Evolutionary conservation across 2,797 vertebrate species (phyloP).

Genomic region (Monodelphis domestica): DNA sequence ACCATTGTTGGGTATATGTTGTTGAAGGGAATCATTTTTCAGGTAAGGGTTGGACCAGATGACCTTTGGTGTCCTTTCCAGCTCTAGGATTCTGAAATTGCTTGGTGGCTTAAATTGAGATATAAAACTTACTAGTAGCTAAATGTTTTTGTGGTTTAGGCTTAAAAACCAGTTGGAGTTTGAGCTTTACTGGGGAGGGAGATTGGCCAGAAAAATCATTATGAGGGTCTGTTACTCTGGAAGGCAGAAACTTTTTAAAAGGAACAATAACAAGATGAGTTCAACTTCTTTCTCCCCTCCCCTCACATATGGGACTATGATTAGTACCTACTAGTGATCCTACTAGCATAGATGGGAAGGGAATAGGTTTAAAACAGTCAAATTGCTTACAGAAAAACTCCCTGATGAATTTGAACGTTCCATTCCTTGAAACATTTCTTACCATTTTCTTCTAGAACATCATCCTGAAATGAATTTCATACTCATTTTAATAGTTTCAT

Average conservation of each 20-base stretch:
- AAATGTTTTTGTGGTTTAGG: neutral
- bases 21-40: neutral
- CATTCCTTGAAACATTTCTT: slow-evolving; percentile 56
- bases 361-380: slow-evolving; percentile 54
- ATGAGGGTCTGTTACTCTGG: neutral
- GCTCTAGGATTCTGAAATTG: neutral
- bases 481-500: neutral
- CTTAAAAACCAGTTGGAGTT: neutral
- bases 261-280: slow-evolving; percentile 14
- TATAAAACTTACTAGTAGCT: neutral
- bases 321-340: slow-evolving; percentile 55
- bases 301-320: neutral
- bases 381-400: slow-evolving; percentile 64
- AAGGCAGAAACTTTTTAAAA: slow-evolving; percentile 52
- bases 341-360: slow-evolving; percentile 24
- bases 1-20: neutral
- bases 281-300: neutral
- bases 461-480: slow-evolving; percentile 34
- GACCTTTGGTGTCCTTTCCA: neutral
- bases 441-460: slow-evolving; percentile 51
- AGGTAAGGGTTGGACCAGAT: neutral
- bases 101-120: neutral
- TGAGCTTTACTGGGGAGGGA: neutral
- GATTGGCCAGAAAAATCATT: neutral
- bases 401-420: slow-evolving; percentile 56